Percentiles rank a stretch among this genome's conserved stretches.
These are phyloP conservation scores for Cataglyphis cursor DNA, from an alignment of 2,888 invertebrate genomes.

Conservation along the genomic window DNA sequence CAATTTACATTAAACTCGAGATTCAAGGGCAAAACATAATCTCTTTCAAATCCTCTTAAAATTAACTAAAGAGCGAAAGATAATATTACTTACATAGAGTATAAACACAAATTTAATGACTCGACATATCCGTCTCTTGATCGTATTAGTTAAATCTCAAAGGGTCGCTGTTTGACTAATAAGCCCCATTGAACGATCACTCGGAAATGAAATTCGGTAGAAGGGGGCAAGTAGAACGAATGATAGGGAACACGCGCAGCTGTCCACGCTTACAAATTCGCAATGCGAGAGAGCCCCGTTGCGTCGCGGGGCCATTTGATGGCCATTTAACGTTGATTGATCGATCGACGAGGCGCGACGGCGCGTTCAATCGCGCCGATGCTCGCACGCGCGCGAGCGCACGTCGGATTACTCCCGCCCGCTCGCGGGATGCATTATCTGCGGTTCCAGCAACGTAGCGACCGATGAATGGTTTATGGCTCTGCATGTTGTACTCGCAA, in stretches of 20 bases:
- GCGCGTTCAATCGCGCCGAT: slow-evolving; percentile 69
- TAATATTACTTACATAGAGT: not conserved
- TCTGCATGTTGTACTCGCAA: slow-evolving; percentile 59
- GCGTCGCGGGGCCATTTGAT: slow-evolving; percentile 64
- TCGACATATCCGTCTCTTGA: not conserved
- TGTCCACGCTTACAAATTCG: slow-evolving; percentile 65
- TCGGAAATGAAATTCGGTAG: not conserved
- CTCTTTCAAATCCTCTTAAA: slow-evolving; percentile 1
- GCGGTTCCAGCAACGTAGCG: slow-evolving; percentile 60
- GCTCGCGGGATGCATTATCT: slow-evolving; percentile 64
- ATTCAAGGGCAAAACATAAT: not conserved
- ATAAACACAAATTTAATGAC: not conserved
- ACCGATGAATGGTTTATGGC: slow-evolving; percentile 76
- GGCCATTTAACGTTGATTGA: slow-evolving; percentile 77
- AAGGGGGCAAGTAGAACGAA: slow-evolving; percentile 15
- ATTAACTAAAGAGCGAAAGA: not conserved
- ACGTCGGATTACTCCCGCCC: slow-evolving; percentile 50
- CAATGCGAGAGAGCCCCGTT: slow-evolving; percentile 39
- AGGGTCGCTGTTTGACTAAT: not conserved
- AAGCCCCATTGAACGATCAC: slow-evolving; percentile 4
- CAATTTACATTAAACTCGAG: not conserved
- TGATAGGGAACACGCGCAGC: slow-evolving; percentile 41
- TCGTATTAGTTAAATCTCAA: not conserved
- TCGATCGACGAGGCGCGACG: slow-evolving; percentile 70
- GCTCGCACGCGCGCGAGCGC: slow-evolving; percentile 54